Conservation (phyloP, 1,140 invertebrate species). For the Drosophila equinoxialis region DNA sequence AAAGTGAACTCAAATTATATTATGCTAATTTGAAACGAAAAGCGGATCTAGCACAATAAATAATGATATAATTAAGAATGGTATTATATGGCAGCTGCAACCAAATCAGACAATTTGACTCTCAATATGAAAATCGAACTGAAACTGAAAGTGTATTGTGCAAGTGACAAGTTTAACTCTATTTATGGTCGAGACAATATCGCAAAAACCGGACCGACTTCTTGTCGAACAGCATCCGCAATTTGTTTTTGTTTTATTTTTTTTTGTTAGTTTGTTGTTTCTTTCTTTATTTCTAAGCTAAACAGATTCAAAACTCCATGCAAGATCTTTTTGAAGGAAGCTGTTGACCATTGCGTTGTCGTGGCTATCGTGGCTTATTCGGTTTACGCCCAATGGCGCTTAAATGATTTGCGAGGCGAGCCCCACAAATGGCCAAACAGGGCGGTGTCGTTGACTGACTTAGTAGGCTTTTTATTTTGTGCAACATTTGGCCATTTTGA, state of each 20-base stretch:
- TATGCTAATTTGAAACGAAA: conserved; percentile 60
- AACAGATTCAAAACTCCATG: conserved; percentile 33
- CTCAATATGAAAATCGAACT: conserved; percentile 19
- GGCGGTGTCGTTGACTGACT: conserved; percentile 56
- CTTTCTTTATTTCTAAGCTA: conserved; percentile 58
- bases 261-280: background rate
- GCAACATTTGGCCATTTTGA: conserved; percentile 73
- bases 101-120: conserved; percentile 32
- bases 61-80: conserved; percentile 55
- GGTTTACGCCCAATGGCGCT: conserved; percentile 63
- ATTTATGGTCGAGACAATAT: conserved; percentile 68
- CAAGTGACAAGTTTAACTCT: conserved; percentile 66
- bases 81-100: conserved; percentile 44
- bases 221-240: conserved; percentile 74
- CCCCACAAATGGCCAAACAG: conserved; percentile 58
- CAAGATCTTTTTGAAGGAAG: conserved; percentile 66
- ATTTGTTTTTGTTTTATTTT: conserved; percentile 26
- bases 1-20: conserved; percentile 55
- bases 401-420: conserved; percentile 70
- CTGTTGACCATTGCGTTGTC: conserved; percentile 57
- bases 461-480: conserved; percentile 33
- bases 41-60: conserved; percentile 62
- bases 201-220: conserved; percentile 72
- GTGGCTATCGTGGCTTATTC: conserved; percentile 26
- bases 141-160: conserved; percentile 64